Conservation (phyloP, 64 coral and sea anemone genomes). For the Stichodactyla mertensii region DNA sequence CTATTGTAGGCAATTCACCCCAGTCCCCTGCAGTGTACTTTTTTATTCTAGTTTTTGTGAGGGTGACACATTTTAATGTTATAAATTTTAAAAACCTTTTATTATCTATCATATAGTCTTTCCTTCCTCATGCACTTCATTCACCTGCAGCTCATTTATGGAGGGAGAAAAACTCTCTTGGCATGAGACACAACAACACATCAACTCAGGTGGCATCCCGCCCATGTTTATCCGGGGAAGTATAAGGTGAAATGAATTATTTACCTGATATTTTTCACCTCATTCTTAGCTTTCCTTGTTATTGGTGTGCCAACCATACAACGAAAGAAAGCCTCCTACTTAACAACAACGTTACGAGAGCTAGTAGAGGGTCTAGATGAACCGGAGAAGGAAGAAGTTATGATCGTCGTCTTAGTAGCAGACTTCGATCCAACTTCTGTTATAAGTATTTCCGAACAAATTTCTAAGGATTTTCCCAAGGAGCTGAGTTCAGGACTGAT, state of each 20-base stretch:
- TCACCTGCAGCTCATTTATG: too few species aligned
- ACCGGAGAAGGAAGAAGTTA: conserved; percentile 28
- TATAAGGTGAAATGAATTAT: not conserved
- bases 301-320: conserved; percentile 38
- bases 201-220: too few species aligned
- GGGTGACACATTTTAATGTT: too few species aligned
- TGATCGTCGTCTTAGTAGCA: conserved; percentile 34
- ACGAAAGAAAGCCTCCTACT: conserved; percentile 23
- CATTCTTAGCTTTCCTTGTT: conserved; percentile 39
- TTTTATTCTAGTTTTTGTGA: too few species aligned
- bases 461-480: conserved; percentile 11
- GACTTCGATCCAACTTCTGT: conserved; percentile 14
- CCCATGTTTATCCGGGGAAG: too few species aligned
- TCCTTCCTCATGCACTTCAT: too few species aligned
- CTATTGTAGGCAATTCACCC: too few species aligned
- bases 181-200: too few species aligned
- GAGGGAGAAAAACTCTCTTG: too few species aligned
- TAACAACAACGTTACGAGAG: conserved; percentile 22
- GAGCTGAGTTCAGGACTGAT: conserved; percentile 39
- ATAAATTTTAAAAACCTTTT: too few species aligned
- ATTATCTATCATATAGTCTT: too few species aligned
- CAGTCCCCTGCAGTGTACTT: too few species aligned
- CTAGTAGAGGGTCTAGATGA: conserved; percentile 36
- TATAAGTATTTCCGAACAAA: conserved; percentile 7
- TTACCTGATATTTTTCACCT: not conserved